Evolutionary conservation across 1,140 invertebrate species (phyloP), one percentile per base, ranked within the genome.

Genomic region (Aleiodes sp.): DNA sequence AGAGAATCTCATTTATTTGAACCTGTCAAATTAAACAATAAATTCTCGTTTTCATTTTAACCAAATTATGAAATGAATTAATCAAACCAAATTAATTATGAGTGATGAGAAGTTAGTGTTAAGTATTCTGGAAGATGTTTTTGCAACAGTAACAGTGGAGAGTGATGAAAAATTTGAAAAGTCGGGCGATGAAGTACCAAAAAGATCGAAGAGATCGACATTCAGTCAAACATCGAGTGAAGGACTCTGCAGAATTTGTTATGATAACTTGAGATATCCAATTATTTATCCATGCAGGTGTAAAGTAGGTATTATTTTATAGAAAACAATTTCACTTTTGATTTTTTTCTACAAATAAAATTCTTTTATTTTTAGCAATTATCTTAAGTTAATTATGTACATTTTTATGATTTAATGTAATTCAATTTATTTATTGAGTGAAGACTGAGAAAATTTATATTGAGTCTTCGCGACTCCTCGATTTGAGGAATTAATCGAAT

Each of bases 221-320:
- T 35, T 46, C 12, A 65, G 39, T 12, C 70, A 76, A 16, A 68
- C 71, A 9, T 73, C 72, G 10, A 56, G 39, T n/a, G 75, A 78
- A 64, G 72, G 70, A 63, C 29, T 75, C 8, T 84, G 82, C 67
- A 76, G 82, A 14, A 84, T 84, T 68, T 84, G 82, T 62, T 82
- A 80, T 24, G 81, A 84, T 39, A 66, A 61, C 62, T 71, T 67
- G 39, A 67, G 68, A 39, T 46, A 74, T 19, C 70, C 75, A 0
- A 70, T 82, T 52, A 75, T 78, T 31, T 75, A 77, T 70, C 82
- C 80, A 2, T 83, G 82, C 66, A 74, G 70, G 35, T 83, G 81
- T 66, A 83, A 83, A 75, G 82, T 83, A 65, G 52, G 64, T 59
- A 19, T 29, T 70, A 56, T 1, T 12, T 3, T 7, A 24, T 10